phyloP scores from a whole-genome alignment of 1,140 invertebrate species.

The Aphaenogaster rudis region DNA sequence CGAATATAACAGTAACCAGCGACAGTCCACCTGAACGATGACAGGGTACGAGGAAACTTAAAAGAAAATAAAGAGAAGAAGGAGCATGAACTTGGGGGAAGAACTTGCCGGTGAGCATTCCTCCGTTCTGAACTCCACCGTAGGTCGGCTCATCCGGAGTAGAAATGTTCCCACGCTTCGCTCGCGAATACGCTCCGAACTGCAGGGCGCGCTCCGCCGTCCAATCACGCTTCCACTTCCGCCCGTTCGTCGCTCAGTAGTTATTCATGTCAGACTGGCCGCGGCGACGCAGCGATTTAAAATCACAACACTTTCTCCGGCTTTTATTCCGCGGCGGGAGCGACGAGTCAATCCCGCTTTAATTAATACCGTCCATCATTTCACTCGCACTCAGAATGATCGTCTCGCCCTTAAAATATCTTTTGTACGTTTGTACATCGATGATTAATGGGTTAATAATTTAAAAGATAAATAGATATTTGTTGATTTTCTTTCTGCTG shows the following conservation, averaged over 20 bases:
- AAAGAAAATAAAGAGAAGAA: constrained; percentile 39
- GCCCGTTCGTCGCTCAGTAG: constrained; percentile 45
- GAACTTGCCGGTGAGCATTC: constrained; percentile 73
- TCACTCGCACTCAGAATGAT: not conserved
- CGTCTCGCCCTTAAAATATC: not conserved
- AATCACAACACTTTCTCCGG: constrained; percentile 55
- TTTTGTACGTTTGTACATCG: not conserved
- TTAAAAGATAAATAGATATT: not conserved
- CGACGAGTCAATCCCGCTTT: constrained; percentile 35
- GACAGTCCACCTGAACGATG: constrained; percentile 45
- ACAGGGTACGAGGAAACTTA: constrained; percentile 12
- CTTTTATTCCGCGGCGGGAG: constrained; percentile 16
- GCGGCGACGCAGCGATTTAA: constrained; percentile 52
- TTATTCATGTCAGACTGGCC: constrained; percentile 58
- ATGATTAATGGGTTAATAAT: not conserved
- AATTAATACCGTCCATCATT: constrained; percentile 36
- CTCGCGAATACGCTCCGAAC: constrained; percentile 56
- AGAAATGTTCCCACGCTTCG: constrained; percentile 66
- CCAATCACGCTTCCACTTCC: constrained; percentile 68
- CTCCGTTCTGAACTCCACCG: constrained; percentile 47
- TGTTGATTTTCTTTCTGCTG: not conserved
- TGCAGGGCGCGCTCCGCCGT: constrained; percentile 39
- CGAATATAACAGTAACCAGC: constrained; percentile 10
- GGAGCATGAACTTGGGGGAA: constrained; percentile 49
- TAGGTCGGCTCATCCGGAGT: constrained; percentile 64